Evolutionary conservation across 2,113 vertebrate genomes (phyloP).

Genomic region (Mirza zaza): DNA sequence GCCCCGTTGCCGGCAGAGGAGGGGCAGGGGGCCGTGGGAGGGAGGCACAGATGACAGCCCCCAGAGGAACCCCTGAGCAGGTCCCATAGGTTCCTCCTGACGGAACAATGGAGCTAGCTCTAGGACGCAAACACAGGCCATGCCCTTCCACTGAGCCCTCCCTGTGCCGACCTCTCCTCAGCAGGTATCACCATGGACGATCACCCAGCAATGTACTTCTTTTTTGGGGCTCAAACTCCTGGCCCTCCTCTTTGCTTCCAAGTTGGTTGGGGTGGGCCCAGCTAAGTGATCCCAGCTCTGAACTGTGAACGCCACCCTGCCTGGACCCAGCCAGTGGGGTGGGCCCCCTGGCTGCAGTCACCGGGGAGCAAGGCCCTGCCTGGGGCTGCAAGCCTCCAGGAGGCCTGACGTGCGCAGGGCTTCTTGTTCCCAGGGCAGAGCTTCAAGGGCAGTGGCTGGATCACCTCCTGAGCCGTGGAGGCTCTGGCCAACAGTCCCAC

Average conservation of each 20-base stretch:
- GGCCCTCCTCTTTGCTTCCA: not conserved
- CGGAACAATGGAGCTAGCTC: not conserved
- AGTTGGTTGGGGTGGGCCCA: not conserved
- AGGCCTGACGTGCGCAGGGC: rapidly evolving
- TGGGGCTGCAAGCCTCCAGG: not conserved
- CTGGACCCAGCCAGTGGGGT: not conserved
- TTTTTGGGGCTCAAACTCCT: not conserved
- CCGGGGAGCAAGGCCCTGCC: not conserved
- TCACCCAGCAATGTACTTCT: not conserved
- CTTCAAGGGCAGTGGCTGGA: not conserved
- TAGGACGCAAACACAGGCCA: not conserved
- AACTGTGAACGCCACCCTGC: not conserved
- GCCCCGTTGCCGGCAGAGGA: not conserved
- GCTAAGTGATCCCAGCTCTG: not conserved
- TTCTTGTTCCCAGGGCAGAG: not conserved
- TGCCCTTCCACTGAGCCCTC: rapidly evolving
- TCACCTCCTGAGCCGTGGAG: not conserved
- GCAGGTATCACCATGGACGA: rapidly evolving
- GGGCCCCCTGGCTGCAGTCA: not conserved
- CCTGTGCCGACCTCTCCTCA: not conserved
- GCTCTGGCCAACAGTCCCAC: not conserved
- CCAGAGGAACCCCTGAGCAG: not conserved
- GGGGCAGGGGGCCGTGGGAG: not conserved
- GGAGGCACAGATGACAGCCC: not conserved
- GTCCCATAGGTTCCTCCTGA: not conserved